A percentile compares a stretch with the other conserved stretches of the same genome.
phyloP scores from a whole-genome alignment of 1,140 invertebrate genomes.

The Oedothorax gibbosus region DNA sequence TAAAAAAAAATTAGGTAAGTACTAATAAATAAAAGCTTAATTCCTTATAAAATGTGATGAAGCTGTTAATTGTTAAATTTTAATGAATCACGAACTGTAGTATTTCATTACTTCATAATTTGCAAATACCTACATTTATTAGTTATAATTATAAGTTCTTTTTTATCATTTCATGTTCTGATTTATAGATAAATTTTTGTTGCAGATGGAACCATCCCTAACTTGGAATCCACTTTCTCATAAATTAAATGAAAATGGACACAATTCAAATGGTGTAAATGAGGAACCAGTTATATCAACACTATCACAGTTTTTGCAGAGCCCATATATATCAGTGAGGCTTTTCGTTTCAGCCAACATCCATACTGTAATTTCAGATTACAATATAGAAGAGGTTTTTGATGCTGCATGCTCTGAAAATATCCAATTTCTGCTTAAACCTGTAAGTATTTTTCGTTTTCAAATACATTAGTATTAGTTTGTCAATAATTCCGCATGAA shows the following conservation, averaged over 20 bases:
- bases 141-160: too few relatives aligned
- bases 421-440: background rate
- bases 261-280: background rate
- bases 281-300: background rate
- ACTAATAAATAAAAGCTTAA: too few relatives aligned
- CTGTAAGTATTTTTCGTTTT: background rate
- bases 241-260: background rate
- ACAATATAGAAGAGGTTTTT: background rate
- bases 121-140: too few relatives aligned
- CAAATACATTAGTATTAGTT: too few relatives aligned
- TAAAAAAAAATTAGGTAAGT: too few relatives aligned
- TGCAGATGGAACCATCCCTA: conserved; percentile 21
- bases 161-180: too few relatives aligned
- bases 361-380: background rate
- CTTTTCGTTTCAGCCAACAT: conserved; percentile 37
- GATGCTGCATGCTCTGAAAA: background rate
- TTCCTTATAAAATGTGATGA: too few relatives aligned
- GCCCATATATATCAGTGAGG: conserved; percentile 9
- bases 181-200: background rate
- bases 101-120: too few relatives aligned
- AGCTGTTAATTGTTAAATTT: too few relatives aligned
- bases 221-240: background rate
- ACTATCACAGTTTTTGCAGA: conserved; percentile 20
- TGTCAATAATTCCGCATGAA: too few relatives aligned
- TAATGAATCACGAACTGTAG: too few relatives aligned